phyloP scores from a whole-genome alignment of 2,797 vertebrate genomes.

The Cottoperca gobio region DNA sequence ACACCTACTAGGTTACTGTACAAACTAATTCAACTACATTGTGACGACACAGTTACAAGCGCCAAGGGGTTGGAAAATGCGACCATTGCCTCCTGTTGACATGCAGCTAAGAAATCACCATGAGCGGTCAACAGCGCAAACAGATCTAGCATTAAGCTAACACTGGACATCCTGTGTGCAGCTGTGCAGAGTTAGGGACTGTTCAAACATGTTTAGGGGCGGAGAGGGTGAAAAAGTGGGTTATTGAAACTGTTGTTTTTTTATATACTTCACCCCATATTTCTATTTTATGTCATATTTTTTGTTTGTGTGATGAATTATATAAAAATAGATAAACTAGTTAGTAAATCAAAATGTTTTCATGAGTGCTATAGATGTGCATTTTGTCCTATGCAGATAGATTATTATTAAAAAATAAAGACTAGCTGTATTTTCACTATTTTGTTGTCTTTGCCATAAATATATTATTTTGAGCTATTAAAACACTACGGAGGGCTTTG shows the following conservation, averaged over 20 bases:
- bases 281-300: background rate
- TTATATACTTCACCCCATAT: background rate
- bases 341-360: conserved; percentile 2
- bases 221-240: background rate
- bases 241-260: background rate
- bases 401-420: conserved; percentile 24
- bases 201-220: conserved; percentile 28
- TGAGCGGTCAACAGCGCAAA: conserved; percentile 57
- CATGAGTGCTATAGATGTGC: background rate
- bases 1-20: conserved; percentile 75
- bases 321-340: background rate
- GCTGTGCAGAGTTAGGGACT: conserved; percentile 46
- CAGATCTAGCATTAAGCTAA: conserved; percentile 59
- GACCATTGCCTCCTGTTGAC: conserved; percentile 74
- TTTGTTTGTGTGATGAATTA: background rate
- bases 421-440: conserved; percentile 9
- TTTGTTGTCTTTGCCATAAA: conserved; percentile 4
- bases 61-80: conserved; percentile 59
- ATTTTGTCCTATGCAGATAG: background rate
- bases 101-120: conserved; percentile 81
- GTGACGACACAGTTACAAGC: conserved; percentile 81
- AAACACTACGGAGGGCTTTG: background rate
- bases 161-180: conserved; percentile 59
- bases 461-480: conserved; percentile 6
- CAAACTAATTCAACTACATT: conserved; percentile 74